Conservation (phyloP, 2,888 invertebrate species). For the Sphecodes monilicornis region DNA sequence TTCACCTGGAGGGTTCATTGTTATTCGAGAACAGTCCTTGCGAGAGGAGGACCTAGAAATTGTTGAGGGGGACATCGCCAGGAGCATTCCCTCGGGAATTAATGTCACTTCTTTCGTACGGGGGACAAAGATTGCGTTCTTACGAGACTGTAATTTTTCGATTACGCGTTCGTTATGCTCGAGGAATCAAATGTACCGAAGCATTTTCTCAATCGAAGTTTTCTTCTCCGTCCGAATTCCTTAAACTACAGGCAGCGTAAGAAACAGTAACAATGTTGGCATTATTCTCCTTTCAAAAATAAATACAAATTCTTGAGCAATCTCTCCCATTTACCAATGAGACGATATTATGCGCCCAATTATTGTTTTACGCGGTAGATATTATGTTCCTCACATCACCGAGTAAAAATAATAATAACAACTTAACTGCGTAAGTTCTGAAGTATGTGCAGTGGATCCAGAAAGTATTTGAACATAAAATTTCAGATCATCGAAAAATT, state of each 20-base stretch:
- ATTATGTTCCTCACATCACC: too few relatives aligned
- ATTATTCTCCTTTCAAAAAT: too few relatives aligned
- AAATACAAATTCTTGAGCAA: too few relatives aligned
- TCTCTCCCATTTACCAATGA: too few relatives aligned
- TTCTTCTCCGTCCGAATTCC: neutral
- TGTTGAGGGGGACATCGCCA: neutral
- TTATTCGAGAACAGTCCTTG: constrained; percentile 53
- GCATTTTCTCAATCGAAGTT: neutral
- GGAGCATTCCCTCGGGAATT: constrained; percentile 4
- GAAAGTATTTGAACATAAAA: too few relatives aligned
- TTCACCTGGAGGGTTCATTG: constrained; percentile 57
- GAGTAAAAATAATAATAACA: too few relatives aligned
- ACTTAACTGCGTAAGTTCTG: too few relatives aligned
- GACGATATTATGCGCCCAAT: too few relatives aligned
- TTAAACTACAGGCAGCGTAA: neutral
- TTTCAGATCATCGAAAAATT: too few relatives aligned
- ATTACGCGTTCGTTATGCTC: constrained; percentile 17
- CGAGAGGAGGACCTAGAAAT: constrained; percentile 16
- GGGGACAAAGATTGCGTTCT: neutral
- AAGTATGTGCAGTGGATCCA: too few relatives aligned
- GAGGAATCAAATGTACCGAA: neutral
- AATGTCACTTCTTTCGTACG: neutral
- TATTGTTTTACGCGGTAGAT: too few relatives aligned
- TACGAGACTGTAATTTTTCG: neutral
- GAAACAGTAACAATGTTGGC: too few relatives aligned